Conservation (phyloP, 2,113 vertebrate species). For the Muntiacus reevesi region DNA sequence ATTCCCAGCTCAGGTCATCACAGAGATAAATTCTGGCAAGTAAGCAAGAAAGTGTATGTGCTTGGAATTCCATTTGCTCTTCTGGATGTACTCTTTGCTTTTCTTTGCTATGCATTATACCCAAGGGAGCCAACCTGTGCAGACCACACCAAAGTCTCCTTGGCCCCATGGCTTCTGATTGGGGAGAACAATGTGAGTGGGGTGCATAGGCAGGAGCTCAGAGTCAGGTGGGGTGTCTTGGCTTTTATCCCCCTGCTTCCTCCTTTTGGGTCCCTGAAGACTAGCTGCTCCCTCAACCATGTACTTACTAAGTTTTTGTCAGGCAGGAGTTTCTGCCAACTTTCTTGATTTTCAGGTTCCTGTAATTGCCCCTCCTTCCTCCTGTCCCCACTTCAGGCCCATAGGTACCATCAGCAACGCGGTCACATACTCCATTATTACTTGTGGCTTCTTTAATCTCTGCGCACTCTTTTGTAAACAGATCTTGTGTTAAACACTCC, state of each 20-base stretch:
- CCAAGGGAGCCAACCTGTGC: neutral
- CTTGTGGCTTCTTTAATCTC: neutral
- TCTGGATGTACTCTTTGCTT: neutral
- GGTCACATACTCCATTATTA: neutral
- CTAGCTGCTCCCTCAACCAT: neutral
- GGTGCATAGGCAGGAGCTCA: neutral
- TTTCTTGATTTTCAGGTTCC: neutral
- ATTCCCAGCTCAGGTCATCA: neutral
- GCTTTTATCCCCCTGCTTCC: neutral
- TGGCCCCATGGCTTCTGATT: neutral
- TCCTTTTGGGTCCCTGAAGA: neutral
- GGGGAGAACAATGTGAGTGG: neutral
- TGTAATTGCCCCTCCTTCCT: neutral
- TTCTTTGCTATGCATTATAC: neutral
- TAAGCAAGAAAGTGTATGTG: neutral
- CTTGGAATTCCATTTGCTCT: neutral
- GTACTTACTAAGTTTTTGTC: neutral
- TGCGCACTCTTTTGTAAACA: neutral
- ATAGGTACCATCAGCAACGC: neutral
- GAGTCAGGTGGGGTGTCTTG: neutral
- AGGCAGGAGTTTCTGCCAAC: neutral
- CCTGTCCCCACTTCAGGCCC: neutral
- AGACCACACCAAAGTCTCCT: neutral
- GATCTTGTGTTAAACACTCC: conserved; percentile 20
- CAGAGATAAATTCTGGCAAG: neutral